Evolutionary conservation across 2,888 invertebrate genomes (phyloP).

Genomic region (Acanthosoma haemorrhoidale): DNA sequence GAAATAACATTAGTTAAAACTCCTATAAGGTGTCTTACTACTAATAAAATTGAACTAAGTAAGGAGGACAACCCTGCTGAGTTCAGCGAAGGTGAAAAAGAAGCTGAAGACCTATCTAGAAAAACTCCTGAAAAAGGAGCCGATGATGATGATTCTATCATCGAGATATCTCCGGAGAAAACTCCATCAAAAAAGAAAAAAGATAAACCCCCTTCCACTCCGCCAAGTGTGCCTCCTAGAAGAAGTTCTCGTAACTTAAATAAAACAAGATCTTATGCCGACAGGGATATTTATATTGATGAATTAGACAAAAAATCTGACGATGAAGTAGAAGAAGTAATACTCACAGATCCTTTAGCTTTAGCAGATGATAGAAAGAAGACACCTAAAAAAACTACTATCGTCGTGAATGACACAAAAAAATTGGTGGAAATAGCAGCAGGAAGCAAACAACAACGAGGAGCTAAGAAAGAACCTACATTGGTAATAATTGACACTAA

Average conservation of each 20-base stretch:
- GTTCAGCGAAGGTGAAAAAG: constrained; percentile 40
- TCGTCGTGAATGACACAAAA: constrained; percentile 68
- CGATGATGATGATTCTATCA: constrained; percentile 31
- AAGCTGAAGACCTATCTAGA: constrained; percentile 39
- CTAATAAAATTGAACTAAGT: constrained; percentile 28
- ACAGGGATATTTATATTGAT: constrained; percentile 44
- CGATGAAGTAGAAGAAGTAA: constrained; percentile 49
- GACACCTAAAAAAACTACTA: constrained; percentile 50
- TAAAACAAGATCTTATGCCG: constrained; percentile 52
- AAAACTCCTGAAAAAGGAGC: constrained; percentile 43
- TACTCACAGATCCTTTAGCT: constrained; percentile 56
- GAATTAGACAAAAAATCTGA: constrained; percentile 32
- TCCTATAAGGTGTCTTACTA: not conserved
- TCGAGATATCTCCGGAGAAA: constrained; percentile 36
- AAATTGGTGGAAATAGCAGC: constrained; percentile 63
- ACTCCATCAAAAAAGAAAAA: constrained; percentile 38
- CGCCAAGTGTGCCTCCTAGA: constrained; percentile 48
- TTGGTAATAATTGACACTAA: constrained; percentile 75
- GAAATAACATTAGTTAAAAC: constrained; percentile 36
- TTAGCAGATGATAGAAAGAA: constrained; percentile 48
- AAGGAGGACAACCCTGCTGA: constrained; percentile 41
- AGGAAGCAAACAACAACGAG: constrained; percentile 51
- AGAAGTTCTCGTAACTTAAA: constrained; percentile 56
- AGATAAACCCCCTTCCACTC: constrained; percentile 35
- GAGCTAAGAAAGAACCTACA: constrained; percentile 65